These are phyloP conservation scores for Podabrus alpinus DNA, from an alignment of 2,888 invertebrate genomes.

Conservation along the genomic window DNA sequence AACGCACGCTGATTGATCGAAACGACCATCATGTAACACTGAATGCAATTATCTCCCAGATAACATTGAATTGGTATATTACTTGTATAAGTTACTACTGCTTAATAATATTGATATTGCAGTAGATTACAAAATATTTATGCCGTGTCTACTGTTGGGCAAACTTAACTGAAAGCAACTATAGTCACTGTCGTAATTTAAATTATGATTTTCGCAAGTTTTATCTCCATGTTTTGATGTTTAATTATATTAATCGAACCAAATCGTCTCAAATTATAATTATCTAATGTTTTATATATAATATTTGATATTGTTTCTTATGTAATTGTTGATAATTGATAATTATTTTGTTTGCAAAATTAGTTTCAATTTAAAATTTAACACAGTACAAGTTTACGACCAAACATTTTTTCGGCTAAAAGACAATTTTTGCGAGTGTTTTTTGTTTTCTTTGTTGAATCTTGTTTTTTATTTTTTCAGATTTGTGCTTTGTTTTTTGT, in stretches of 20 bases:
- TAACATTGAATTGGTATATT: no score
- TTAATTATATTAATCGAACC: neutral
- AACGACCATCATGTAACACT: no score
- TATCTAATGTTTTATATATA: neutral
- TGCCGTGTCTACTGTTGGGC: no score
- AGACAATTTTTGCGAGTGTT: neutral
- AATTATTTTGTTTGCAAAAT: neutral
- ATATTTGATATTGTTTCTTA: neutral
- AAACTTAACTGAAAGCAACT: no score
- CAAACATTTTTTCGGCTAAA: neutral
- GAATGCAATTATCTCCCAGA: no score
- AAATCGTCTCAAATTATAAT: neutral
- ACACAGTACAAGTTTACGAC: neutral
- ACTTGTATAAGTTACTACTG: no score
- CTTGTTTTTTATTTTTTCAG: constrained; percentile 1
- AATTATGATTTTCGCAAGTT: neutral
- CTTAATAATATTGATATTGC: no score
- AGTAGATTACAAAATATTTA: no score
- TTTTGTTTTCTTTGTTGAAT: constrained; percentile 8
- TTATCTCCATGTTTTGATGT: neutral
- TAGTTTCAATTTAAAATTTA: neutral
- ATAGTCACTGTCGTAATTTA: neutral
- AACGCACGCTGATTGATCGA: no score
- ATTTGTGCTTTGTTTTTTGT: constrained; percentile 2
- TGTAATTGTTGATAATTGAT: neutral